A percentile compares a stretch with the other conserved stretches of the same genome.
Conservation (phyloP, 2,113 vertebrate genomes). For the Helogale parvula region DNA sequence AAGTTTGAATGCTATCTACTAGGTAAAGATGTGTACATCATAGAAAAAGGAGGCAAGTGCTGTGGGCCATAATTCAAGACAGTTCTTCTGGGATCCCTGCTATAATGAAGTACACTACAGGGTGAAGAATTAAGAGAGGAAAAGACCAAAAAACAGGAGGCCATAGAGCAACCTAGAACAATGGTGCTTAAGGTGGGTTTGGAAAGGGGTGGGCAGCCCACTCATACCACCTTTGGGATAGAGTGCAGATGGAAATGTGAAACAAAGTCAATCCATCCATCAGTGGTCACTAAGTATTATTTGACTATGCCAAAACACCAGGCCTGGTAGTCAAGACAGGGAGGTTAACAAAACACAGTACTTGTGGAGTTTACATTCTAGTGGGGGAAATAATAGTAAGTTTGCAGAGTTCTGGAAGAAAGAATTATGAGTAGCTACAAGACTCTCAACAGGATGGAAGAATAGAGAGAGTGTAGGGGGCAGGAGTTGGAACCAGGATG, state of each 20-base stretch:
- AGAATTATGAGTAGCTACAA: not conserved
- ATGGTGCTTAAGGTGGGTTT: not conserved
- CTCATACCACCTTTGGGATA: not conserved
- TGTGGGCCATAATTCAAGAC: not conserved
- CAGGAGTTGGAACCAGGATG: not conserved
- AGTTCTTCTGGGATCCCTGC: not conserved
- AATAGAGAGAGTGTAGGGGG: not conserved
- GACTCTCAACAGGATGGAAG: not conserved
- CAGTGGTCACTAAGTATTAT: not conserved
- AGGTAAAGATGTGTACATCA: not conserved
- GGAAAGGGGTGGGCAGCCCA: not conserved
- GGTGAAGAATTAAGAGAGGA: not conserved
- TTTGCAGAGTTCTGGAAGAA: not conserved
- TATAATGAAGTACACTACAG: rapidly evolving
- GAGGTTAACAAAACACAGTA: not conserved
- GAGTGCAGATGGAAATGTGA: not conserved
- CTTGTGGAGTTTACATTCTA: not conserved
- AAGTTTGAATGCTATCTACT: not conserved
- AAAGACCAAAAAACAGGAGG: not conserved
- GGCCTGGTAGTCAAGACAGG: not conserved
- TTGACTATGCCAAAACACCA: not conserved
- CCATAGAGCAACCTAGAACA: not conserved
- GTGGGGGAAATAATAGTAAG: not conserved
- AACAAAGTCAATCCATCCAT: not conserved
- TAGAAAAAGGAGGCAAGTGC: not conserved